Percentiles rank a stretch among this genome's conserved stretches.
Evolutionary conservation across 1,140 invertebrate species (phyloP).

Genomic region (Drosophila truncata): DNA sequence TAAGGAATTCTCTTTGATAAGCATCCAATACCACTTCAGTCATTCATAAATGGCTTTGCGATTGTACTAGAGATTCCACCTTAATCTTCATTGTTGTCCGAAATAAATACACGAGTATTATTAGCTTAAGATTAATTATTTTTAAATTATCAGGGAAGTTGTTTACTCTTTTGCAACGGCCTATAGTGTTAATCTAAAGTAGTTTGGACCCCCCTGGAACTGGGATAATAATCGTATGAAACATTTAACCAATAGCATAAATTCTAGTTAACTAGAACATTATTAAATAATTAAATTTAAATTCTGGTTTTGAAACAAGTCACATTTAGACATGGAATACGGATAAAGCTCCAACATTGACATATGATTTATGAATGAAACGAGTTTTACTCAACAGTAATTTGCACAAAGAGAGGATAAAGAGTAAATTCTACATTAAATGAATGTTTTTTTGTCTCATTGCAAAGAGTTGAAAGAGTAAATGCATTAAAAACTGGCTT

Average conservation of each 20-base stretch:
- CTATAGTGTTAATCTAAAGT: background rate
- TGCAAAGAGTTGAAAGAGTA: background rate
- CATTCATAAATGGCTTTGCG: constrained; percentile 14
- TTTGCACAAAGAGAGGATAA: background rate
- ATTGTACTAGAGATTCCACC: background rate
- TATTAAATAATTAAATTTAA: background rate
- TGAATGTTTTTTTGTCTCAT: background rate
- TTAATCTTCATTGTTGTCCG: constrained; percentile 8
- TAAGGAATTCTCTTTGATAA: constrained; percentile 5
- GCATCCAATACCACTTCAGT: background rate
- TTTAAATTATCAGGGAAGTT: background rate
- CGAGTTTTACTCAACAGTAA: background rate
- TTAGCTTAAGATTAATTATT: constrained; percentile 16
- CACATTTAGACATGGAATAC: background rate
- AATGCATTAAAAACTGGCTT: constrained; percentile 11
- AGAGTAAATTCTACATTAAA: background rate
- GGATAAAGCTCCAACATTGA: too few relatives aligned
- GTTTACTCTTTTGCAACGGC: constrained; percentile 2
- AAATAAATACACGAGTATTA: background rate
- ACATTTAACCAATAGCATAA: too few relatives aligned
- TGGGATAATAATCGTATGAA: background rate
- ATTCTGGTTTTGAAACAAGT: background rate
- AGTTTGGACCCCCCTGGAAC: background rate
- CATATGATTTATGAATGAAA: constrained; percentile 2
- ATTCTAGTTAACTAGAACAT: background rate